A percentile compares a stretch with the other conserved stretches of the same genome.
Conservation (phyloP, 2,888 invertebrate genomes). For the Idaea straminata region DNA sequence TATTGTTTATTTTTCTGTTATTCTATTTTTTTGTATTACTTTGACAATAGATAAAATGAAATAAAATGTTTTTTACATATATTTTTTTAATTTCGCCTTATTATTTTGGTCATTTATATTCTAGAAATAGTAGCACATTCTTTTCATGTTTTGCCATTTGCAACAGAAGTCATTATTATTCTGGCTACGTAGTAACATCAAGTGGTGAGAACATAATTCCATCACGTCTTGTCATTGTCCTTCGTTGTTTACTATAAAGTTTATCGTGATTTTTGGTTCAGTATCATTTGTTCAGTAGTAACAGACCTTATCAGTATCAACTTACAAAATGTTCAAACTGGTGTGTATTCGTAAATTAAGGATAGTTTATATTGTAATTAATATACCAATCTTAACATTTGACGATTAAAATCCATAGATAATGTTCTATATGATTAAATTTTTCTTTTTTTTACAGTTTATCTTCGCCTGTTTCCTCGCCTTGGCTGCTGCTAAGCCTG, state of each 20-base stretch:
- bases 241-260: conserved; percentile 26
- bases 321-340: conserved; percentile 47
- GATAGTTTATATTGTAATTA: neutral
- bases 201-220: conserved; percentile 7
- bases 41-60: no score
- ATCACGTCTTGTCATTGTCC: conserved; percentile 20
- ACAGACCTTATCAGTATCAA: conserved; percentile 22
- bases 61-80: no score
- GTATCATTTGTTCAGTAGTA: conserved; percentile 32
- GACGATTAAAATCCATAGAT: no score
- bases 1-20: no score
- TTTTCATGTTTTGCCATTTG: conserved; percentile 9
- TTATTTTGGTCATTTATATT: neutral
- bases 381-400: neutral
- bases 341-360: conserved; percentile 32
- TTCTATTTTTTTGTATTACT: no score
- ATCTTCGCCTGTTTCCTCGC: conserved; percentile 71
- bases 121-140: neutral
- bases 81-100: no score
- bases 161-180: conserved; percentile 20
- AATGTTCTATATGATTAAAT: neutral
- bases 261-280: conserved; percentile 12
- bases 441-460: conserved; percentile 46
- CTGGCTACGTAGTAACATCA: conserved; percentile 9
- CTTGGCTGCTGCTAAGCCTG: conserved; percentile 65